These are phyloP conservation scores for Numenius phaeopus DNA, from an alignment of 2,797 vertebrate genomes.

Conservation along the genomic window DNA sequence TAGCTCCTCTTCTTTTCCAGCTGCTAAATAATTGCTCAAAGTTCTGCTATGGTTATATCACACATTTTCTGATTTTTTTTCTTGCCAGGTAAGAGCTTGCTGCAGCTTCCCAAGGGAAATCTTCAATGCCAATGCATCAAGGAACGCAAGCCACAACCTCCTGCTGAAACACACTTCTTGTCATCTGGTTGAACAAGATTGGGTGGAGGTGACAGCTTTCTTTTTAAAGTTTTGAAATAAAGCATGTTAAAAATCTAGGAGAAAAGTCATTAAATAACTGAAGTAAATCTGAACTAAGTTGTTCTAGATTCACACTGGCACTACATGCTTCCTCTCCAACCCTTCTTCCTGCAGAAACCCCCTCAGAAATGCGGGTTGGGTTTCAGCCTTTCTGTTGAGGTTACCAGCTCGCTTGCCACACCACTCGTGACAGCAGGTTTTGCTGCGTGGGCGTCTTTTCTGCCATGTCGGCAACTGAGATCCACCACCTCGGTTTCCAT, in stretches of 20 bases:
- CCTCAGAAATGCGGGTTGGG: not conserved
- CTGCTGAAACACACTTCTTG: accelerated
- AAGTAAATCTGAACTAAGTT: not conserved
- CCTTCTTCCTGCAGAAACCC: not conserved
- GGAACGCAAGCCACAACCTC: not conserved
- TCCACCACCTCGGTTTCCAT: not conserved
- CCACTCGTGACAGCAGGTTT: not conserved
- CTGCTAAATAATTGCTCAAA: not conserved
- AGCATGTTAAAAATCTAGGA: not conserved
- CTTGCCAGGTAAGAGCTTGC: not conserved
- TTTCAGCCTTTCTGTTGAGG: not conserved
- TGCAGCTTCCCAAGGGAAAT: not conserved
- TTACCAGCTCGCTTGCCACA: not conserved
- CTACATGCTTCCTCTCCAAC: not conserved
- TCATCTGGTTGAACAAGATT: not conserved
- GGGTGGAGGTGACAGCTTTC: not conserved
- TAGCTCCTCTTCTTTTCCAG: not conserved
- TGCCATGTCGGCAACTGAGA: not conserved
- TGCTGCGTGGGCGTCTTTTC: not conserved
- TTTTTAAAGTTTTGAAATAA: not conserved
- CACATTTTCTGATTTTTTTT: not conserved
- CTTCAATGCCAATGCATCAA: accelerated
- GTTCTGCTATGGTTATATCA: not conserved
- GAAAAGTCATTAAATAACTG: not conserved
- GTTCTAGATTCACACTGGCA: not conserved